These are phyloP conservation scores for Lacerta agilis DNA, from an alignment of 2,797 vertebrate genomes.

Conservation along the genomic window DNA sequence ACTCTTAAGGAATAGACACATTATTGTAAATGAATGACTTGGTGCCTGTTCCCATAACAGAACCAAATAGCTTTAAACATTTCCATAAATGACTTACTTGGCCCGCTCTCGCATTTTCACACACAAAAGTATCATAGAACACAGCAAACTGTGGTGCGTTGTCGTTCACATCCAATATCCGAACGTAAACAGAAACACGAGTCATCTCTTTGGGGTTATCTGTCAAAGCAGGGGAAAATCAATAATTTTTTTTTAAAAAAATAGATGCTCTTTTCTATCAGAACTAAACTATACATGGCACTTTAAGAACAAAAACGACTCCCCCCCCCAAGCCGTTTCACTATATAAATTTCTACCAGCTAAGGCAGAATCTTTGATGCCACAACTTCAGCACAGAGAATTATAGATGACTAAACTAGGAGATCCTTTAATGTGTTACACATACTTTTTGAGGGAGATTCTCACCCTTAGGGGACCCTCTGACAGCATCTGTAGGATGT, in stretches of 20 bases:
- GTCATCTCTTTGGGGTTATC: slow-evolving; percentile 92
- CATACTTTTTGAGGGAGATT: too few species aligned
- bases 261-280: not conserved
- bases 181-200: slow-evolving; percentile 93
- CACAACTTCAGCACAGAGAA: not conserved
- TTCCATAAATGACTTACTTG: slow-evolving; percentile 82
- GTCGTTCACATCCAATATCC: slow-evolving; percentile 96
- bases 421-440: not conserved
- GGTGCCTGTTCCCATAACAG: not conserved
- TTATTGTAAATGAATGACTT: slow-evolving; percentile 7
- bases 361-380: not conserved
- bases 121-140: slow-evolving; percentile 97
- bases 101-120: slow-evolving; percentile 95
- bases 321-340: not conserved
- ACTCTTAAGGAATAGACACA: not conserved
- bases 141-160: slow-evolving; percentile 97
- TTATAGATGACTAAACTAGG: not conserved
- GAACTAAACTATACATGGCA: not conserved
- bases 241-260: not conserved
- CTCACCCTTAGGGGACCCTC: not conserved
- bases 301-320: not conserved
- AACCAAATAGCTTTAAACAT: not conserved
- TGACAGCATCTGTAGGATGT: not conserved
- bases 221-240: slow-evolving; percentile 64
- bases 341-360: not conserved